phyloP scores from a whole-genome alignment of 2,797 vertebrate genomes.

The Dryobates pubescens region DNA sequence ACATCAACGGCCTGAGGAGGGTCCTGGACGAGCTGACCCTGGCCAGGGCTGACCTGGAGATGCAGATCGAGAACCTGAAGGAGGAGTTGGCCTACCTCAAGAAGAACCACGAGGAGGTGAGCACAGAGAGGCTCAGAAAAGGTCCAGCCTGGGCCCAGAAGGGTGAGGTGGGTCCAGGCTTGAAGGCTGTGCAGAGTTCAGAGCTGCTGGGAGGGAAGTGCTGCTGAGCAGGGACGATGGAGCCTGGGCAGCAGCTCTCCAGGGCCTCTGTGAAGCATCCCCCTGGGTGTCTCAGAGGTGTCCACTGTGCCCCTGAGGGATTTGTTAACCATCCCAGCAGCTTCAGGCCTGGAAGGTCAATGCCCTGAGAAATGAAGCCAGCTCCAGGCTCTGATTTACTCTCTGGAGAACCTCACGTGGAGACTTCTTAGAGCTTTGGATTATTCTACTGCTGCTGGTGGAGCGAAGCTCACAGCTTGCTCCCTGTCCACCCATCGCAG shows the following conservation, averaged over 20 bases:
- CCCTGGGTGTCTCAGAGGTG: background rate
- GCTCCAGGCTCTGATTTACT: background rate
- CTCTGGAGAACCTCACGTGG: background rate
- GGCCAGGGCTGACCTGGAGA: conserved; percentile 89
- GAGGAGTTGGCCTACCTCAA: conserved; percentile 89
- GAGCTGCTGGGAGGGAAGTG: background rate
- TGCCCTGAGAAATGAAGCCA: background rate
- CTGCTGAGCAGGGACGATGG: background rate
- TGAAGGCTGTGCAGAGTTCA: background rate
- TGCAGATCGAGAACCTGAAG: conserved; percentile 89
- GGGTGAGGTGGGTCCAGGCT: background rate
- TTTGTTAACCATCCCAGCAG: background rate
- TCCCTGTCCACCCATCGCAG: background rate
- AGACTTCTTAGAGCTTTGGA: background rate
- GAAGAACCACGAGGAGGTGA: conserved; percentile 92
- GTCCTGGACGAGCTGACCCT: conserved; percentile 86
- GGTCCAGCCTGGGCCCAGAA: background rate
- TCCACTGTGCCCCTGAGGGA: background rate
- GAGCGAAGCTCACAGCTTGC: background rate
- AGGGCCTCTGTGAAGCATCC: background rate
- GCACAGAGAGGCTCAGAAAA: background rate
- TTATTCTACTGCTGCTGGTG: background rate
- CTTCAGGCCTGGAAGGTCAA: background rate
- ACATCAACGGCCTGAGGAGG: conserved; percentile 83
- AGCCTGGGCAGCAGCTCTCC: background rate